Evolutionary conservation across 2,113 vertebrate genomes (phyloP), one percentile per base, ranked within the genome.

Genomic region (Mesoclemmys tuberculata): DNA sequence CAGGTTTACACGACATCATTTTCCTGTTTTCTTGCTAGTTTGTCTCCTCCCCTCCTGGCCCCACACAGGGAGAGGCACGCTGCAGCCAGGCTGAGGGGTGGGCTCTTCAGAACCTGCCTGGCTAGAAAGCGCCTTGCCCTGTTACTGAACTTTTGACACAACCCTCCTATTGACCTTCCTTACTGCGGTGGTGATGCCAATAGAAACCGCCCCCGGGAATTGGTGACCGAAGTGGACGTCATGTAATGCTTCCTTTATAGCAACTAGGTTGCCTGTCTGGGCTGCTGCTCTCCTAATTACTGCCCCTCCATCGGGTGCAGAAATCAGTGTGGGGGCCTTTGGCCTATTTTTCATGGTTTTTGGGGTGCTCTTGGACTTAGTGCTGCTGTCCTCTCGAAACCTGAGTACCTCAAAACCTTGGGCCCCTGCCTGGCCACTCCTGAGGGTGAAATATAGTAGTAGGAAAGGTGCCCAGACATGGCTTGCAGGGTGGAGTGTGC

Each of bases 311-410:
- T 90, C 79, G 89, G 41, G 98, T 96, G 0, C 97, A 99, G 99
- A 98, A 97, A 98, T 99, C 0, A 99, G 99, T 0, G 97, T 99
- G 90, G 99, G 99, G 0, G 98, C 98, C 85, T 99, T 99, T 0
- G 99, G 99, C 8, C 21, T 99, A 77, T 99, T 99, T 97, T 99
- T 99, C 93, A 79, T 99, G 84, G 82, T 99, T 77, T 98, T 99
- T n/a, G 99, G 99, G 41, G 81, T 99, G 26, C 95, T 99, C 75
- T 97, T 99, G 90, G 99, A 99, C 98, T 99, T 99, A 0, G 99
- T 99, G 93, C 98, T 99, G 87, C 87, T 99, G 97, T 99, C 98
- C 49, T 99, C 99, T 14, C 99, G 99, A 96, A 99, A 99, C 0
- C 99, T 99, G 97, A 99, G 99, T 99, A 75, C 6, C 1, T 84